phyloP scores from a whole-genome alignment of 1,140 invertebrate genomes.

The Parapsyche elsis region DNA sequence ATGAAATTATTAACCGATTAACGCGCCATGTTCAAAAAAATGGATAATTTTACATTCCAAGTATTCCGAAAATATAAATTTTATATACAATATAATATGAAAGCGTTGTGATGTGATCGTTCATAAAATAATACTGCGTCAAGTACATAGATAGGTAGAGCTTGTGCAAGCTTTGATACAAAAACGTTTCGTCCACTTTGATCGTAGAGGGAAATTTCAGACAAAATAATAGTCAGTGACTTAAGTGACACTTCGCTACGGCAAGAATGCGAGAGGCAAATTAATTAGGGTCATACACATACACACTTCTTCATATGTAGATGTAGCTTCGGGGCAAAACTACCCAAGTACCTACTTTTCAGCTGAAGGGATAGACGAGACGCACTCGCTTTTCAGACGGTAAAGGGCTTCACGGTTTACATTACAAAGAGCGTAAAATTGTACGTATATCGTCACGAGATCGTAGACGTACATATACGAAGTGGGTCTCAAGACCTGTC shows the following conservation, averaged over 20 bases:
- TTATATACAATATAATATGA: no score
- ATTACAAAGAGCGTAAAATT: constrained; percentile 4
- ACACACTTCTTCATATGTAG: background rate
- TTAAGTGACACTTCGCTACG: constrained; percentile 22
- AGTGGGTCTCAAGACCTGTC: no score
- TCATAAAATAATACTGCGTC: no score
- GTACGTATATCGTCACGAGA: background rate
- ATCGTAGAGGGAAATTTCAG: background rate
- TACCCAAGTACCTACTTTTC: constrained; percentile 1
- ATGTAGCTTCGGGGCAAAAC: background rate
- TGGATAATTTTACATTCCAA: no score
- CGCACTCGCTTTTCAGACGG: constrained; percentile 1
- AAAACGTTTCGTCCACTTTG: constrained; percentile 8
- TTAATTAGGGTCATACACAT: constrained; percentile 30
- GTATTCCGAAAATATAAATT: no score
- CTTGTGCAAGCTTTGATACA: background rate
- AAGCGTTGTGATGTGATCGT: no score
- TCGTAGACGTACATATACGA: no score
- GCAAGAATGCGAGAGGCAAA: constrained; percentile 24
- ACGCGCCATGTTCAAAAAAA: no score
- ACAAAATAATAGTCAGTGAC: background rate
- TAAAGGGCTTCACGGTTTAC: constrained; percentile 21
- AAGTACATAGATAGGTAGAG: no score
- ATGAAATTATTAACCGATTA: no score
- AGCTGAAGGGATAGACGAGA: constrained; percentile 15